Evolutionary conservation across 2,888 invertebrate species (phyloP).

Genomic region (Masnerella sp.): DNA sequence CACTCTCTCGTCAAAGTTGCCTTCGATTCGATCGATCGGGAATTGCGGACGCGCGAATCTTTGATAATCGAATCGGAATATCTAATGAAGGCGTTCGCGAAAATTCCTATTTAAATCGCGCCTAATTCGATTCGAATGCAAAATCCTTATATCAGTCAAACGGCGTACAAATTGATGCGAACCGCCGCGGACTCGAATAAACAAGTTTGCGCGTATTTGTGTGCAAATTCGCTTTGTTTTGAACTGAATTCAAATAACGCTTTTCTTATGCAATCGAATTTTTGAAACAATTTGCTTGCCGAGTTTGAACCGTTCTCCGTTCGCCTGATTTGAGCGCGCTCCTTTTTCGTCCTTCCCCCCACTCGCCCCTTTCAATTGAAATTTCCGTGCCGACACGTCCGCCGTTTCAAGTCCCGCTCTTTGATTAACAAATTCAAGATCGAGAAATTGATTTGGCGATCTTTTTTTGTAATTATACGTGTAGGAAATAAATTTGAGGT

Average conservation of each 20-base stretch:
- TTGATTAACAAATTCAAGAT: conserved; percentile 47
- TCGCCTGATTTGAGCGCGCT: conserved; percentile 31
- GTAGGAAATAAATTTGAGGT: too few species aligned
- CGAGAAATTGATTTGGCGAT: conserved; percentile 1
- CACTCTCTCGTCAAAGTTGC: too few species aligned
- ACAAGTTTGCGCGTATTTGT: conserved; percentile 40
- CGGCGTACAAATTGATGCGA: conserved; percentile 34
- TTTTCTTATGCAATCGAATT: conserved; percentile 51
- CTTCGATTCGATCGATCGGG: too few species aligned
- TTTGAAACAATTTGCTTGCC: conserved; percentile 47
- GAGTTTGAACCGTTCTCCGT: conserved; percentile 40
- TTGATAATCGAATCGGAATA: conserved; percentile 3
- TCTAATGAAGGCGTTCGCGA: background rate
- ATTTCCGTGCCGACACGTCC: conserved; percentile 73
- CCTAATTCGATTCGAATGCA: conserved; percentile 17
- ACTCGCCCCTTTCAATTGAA: conserved; percentile 66
- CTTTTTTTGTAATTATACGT: background rate
- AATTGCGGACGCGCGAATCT: too few species aligned
- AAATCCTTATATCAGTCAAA: conserved; percentile 28
- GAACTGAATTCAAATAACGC: conserved; percentile 47
- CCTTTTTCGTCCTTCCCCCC: conserved; percentile 40
- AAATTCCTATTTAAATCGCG: conserved; percentile 15
- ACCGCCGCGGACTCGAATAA: conserved; percentile 34
- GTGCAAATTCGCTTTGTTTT: conserved; percentile 46
- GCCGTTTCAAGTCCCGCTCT: conserved; percentile 65